Evolutionary conservation across 2,888 invertebrate genomes (phyloP), one percentile per base, ranked within the genome.

Genomic region (Folsomia manolachei): DNA sequence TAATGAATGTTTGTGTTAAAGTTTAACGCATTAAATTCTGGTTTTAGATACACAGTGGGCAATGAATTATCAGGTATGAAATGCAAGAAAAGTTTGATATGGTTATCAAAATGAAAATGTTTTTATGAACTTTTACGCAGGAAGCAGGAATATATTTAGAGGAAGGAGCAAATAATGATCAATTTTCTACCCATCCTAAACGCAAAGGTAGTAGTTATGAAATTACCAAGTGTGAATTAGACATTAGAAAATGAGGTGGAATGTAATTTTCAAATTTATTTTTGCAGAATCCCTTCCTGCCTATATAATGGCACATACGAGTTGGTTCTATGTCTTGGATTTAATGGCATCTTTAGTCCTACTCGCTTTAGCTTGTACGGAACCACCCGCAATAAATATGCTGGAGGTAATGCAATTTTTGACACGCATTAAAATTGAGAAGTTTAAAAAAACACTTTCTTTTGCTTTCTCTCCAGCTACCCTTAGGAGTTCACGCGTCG

Each of bases 81-180:
- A 94, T 82, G 11, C 18, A n/a, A n/a, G n/a, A n/a, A n/a, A n/a
- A n/a, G n/a, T n/a, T n/a, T n/a, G n/a, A n/a, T n/a, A n/a, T n/a
- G n/a, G n/a, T n/a, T n/a, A n/a, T n/a, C n/a, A n/a, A n/a, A n/a
- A n/a, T n/a, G 18, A 21, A 56, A 56, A 14, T 18, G 7, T 14
- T 9, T 39, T 39, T 39, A 39, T 39, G 14, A 56, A 56, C 56
- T 18, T 56, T 56, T 63, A n/a, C n/a, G 21, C 53, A 73, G 67
- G 73, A 73, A 70, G 93, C 94, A 19, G 91, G 94, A 65, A 94
- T 94, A 82, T 94, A 91, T 84, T 86, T 94, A 81, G 92, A 93
- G 87, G 94, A 94, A 88, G 94, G 94, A 39, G 88, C 90, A 83
- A 94, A 94, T 83, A 95, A 94, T 84, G 94, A 94, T 83, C 94